phyloP scores from a whole-genome alignment of 2,888 invertebrate species.

The Cataglyphis altisquamis region DNA sequence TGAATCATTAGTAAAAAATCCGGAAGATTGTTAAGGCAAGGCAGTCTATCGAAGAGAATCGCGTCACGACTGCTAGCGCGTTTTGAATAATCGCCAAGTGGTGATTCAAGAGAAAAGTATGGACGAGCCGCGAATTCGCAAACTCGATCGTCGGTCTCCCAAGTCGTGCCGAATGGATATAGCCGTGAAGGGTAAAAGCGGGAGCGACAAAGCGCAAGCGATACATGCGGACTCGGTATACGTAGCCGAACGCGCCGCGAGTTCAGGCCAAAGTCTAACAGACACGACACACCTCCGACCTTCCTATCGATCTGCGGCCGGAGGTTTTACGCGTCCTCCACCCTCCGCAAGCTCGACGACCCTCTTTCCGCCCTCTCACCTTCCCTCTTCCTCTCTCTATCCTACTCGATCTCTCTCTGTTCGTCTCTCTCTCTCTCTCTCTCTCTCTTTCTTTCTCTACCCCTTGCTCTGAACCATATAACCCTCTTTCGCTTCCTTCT shows the following conservation, averaged over 20 bases:
- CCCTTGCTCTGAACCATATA: slow-evolving; percentile 42
- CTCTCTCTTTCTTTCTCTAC: slow-evolving; percentile 57
- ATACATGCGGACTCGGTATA: slow-evolving; percentile 66
- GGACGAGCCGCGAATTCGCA: slow-evolving; percentile 24
- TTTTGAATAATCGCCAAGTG: neutral
- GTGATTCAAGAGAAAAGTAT: neutral
- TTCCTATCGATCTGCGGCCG: slow-evolving; percentile 84
- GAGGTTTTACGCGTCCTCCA: slow-evolving; percentile 83
- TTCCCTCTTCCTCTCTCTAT: slow-evolving; percentile 31
- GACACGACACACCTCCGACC: slow-evolving; percentile 84
- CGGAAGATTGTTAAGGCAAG: neutral
- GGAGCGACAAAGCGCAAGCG: slow-evolving; percentile 62
- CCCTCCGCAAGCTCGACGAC: slow-evolving; percentile 72
- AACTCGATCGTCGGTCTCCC: slow-evolving; percentile 4
- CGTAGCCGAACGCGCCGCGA: slow-evolving; percentile 70
- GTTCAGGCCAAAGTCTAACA: slow-evolving; percentile 79
- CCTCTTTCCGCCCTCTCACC: slow-evolving; percentile 52
- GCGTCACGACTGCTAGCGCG: neutral
- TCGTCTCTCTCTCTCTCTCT: slow-evolving; percentile 51
- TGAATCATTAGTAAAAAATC: neutral
- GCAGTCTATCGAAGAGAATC: neutral
- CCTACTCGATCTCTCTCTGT: slow-evolving; percentile 34
- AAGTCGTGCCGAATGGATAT: neutral
- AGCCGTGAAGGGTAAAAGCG: slow-evolving; percentile 54
- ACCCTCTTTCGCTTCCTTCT: slow-evolving; percentile 29